These are phyloP conservation scores for Hipparchia semele DNA, from an alignment of 2,888 invertebrate species.

Conservation along the genomic window DNA sequence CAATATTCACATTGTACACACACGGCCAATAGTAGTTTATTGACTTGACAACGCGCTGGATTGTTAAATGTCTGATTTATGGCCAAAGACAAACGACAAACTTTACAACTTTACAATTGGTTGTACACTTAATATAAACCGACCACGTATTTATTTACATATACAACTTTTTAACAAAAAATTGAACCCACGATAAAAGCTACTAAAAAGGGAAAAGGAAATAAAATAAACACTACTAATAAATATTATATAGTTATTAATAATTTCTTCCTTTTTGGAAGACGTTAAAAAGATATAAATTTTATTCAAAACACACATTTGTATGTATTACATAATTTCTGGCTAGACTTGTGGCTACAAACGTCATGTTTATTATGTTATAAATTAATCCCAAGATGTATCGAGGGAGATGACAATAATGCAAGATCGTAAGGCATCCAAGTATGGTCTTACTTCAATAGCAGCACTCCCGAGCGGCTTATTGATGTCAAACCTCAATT, in stretches of 20 bases:
- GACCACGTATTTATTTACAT: constrained; percentile 31
- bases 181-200: too few relatives aligned
- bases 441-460: constrained; percentile 24
- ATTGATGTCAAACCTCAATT: constrained; percentile 34
- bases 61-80: constrained; percentile 72
- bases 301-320: too few relatives aligned
- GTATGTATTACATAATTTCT: too few relatives aligned
- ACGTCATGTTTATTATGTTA: neutral
- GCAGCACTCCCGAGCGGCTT: constrained; percentile 33
- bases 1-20: constrained; percentile 44
- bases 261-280: too few relatives aligned
- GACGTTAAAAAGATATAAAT: too few relatives aligned
- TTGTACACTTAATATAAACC: constrained; percentile 43
- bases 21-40: constrained; percentile 62
- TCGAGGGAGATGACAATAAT: constrained; percentile 21
- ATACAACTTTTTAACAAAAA: too few relatives aligned
- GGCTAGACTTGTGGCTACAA: neutral
- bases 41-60: constrained; percentile 60
- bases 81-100: constrained; percentile 54
- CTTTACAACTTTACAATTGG: constrained; percentile 50
- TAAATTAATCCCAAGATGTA: constrained; percentile 15
- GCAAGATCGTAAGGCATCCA: constrained; percentile 16
- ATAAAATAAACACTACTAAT: too few relatives aligned
- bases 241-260: too few relatives aligned
- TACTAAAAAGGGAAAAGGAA: too few relatives aligned